Evolutionary conservation across 23 tunicate genomes (phyloP).

Genomic region (Clavelina lepadiformis): DNA sequence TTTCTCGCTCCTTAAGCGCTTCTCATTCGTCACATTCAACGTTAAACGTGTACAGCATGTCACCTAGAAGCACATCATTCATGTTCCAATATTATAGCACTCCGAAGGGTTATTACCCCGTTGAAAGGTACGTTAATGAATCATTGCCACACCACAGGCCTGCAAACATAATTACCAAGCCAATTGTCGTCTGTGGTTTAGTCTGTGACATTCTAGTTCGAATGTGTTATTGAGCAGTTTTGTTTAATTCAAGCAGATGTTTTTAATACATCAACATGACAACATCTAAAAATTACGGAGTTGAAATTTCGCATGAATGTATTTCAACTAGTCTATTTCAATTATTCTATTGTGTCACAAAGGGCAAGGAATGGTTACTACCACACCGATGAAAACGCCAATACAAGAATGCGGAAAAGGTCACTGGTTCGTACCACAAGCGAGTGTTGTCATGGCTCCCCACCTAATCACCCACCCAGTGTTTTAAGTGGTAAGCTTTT

Average conservation of each 20-base stretch:
- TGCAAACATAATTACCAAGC: no score
- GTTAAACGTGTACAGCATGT: conserved; percentile 54
- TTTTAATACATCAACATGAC: no score
- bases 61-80: conserved; percentile 58
- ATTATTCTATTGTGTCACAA: no score
- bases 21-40: background rate
- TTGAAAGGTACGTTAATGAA: no score
- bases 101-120: conserved; percentile 48
- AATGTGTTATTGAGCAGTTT: no score
- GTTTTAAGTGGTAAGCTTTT: conserved; percentile 1
- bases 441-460: conserved; percentile 20
- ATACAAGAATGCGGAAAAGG: background rate
- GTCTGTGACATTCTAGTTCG: no score
- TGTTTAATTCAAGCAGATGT: no score
- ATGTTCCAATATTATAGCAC: conserved; percentile 70
- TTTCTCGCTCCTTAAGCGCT: conserved; percentile 15
- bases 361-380: conserved; percentile 15
- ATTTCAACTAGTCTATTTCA: no score
- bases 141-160: no score
- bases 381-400: conserved; percentile 3
- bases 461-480: background rate
- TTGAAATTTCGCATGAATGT: no score
- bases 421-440: conserved; percentile 14
- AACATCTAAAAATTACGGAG: no score
- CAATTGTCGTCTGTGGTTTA: no score